These are phyloP conservation scores for Nomada ferruginata DNA, from an alignment of 2,888 invertebrate genomes.

Conservation along the genomic window DNA sequence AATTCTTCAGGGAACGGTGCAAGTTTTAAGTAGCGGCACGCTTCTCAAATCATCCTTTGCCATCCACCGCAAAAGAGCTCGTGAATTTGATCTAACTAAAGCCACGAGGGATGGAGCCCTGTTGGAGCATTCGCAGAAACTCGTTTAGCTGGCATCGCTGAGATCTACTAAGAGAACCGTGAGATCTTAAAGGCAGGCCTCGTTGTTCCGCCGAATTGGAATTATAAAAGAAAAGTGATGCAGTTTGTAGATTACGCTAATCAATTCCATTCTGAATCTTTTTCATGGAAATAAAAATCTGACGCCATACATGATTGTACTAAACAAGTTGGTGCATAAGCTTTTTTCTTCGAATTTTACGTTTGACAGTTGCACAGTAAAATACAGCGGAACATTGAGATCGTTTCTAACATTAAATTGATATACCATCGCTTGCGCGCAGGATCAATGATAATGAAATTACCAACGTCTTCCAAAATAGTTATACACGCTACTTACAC, in stretches of 20 bases:
- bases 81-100: conserved; percentile 2
- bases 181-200: conserved; percentile 17
- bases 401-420: conserved; percentile 11
- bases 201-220: conserved; percentile 1
- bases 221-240: conserved; percentile 6
- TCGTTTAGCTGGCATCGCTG: conserved; percentile 28
- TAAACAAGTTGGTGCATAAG: too few relatives aligned
- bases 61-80: background rate
- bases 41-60: background rate
- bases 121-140: conserved; percentile 5
- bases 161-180: conserved; percentile 1
- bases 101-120: conserved; percentile 12
- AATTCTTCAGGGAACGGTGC: conserved; percentile 4
- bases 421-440: conserved; percentile 11
- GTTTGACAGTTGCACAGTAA: too few relatives aligned
- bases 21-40: conserved; percentile 15
- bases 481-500: background rate
- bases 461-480: conserved; percentile 41
- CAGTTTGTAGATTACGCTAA: background rate
- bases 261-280: background rate
- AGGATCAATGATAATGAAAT: conserved; percentile 63
- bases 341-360: too few relatives aligned
- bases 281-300: background rate
- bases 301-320: too few relatives aligned
- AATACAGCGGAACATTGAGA: background rate